Conservation (phyloP, 2,888 invertebrate genomes). For the Drosophila borealis region DNA sequence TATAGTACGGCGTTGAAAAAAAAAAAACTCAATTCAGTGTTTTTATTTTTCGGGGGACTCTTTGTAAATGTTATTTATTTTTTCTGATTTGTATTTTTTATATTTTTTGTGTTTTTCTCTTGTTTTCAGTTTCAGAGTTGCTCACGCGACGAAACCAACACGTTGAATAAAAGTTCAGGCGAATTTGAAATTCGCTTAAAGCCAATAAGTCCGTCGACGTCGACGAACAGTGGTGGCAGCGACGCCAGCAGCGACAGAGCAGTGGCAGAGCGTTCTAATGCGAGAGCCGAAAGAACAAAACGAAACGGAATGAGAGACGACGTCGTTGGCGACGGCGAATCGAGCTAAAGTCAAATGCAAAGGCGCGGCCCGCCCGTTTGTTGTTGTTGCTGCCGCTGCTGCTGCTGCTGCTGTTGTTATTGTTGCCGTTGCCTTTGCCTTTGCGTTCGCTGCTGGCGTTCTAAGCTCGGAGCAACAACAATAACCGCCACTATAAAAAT, state of each 20-base stretch:
- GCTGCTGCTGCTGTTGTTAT: constrained; percentile 31
- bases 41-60: constrained; percentile 32
- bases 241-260: constrained; percentile 9
- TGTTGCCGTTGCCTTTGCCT: constrained; percentile 16
- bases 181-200: constrained; percentile 78
- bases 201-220: constrained; percentile 71
- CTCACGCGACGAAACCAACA: constrained; percentile 78
- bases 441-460: constrained; percentile 33
- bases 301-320: constrained; percentile 44
- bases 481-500: constrained; percentile 63
- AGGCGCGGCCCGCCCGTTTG: constrained; percentile 63
- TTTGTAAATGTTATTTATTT: constrained; percentile 42
- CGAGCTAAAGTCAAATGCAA: constrained; percentile 42
- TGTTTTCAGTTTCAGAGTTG: constrained; percentile 72
- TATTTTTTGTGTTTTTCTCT: constrained; percentile 32
- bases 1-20: constrained; percentile 31
- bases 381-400: constrained; percentile 32
- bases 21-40: constrained; percentile 17
- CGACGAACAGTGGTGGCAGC: constrained; percentile 36
- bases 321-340: constrained; percentile 22
- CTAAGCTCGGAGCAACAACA: constrained; percentile 52
- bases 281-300: constrained; percentile 54
- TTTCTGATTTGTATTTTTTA: constrained; percentile 9
- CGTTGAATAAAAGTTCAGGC: constrained; percentile 79
- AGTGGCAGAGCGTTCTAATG: constrained; percentile 45